phyloP scores from a whole-genome alignment of 92 coral and sea anemone genomes.

The Siderastrea siderea region DNA sequence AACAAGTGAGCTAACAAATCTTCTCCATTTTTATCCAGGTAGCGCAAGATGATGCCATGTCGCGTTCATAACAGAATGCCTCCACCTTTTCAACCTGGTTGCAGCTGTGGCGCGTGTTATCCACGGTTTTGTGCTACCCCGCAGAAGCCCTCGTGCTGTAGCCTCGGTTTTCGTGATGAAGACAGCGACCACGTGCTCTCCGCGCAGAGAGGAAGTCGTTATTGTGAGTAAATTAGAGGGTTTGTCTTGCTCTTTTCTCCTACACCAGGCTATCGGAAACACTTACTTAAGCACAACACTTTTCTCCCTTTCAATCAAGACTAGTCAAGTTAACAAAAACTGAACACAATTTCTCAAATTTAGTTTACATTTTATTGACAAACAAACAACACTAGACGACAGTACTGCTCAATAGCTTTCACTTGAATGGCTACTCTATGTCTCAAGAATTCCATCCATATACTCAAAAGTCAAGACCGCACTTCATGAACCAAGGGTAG shows the following conservation, averaged over 20 bases:
- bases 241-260: not conserved
- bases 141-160: not conserved
- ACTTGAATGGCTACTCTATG: not conserved
- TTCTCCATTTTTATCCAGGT: not conserved
- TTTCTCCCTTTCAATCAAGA: not conserved
- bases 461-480: not conserved
- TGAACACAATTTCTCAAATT: not conserved
- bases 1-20: not conserved
- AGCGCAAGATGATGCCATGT: not conserved
- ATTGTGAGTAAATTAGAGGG: conserved; percentile 21
- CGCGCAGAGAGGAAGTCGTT: conserved; percentile 36
- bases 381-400: not conserved
- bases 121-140: not conserved
- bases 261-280: not conserved
- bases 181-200: not conserved
- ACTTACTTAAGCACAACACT: not conserved
- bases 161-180: conserved; percentile 1
- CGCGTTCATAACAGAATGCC: not conserved
- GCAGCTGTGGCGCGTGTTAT: not conserved
- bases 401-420: not conserved
- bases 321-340: not conserved
- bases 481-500: not conserved
- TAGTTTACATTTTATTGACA: not conserved
- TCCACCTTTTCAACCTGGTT: not conserved
- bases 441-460: not conserved